These are phyloP conservation scores for Salvelinus namaycush DNA, from an alignment of 2,113 vertebrate genomes.

Conservation along the genomic window DNA sequence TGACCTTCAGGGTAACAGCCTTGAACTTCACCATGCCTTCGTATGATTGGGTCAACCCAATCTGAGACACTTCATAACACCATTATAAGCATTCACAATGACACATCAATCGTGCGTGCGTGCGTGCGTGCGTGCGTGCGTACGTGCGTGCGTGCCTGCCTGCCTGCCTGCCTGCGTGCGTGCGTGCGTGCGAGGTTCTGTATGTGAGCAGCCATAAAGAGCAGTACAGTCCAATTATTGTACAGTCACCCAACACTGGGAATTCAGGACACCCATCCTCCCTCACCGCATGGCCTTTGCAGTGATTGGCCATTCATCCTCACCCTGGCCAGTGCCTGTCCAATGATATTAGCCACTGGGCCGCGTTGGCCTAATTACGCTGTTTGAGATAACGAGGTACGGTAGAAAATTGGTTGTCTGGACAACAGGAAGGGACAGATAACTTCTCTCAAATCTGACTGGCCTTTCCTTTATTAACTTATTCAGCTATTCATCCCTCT, in stretches of 20 bases:
- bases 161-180: no score
- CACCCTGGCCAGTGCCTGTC: conserved; percentile 5
- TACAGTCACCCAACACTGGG: conserved; percentile 26
- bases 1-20: conserved; percentile 35
- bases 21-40: conserved; percentile 37
- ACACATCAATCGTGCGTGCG: conserved; percentile 2
- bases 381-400: conserved; percentile 35
- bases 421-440: conserved; percentile 22
- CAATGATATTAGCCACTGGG: conserved; percentile 36
- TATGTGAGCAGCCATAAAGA: not conserved
- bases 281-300: conserved; percentile 39
- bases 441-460: conserved; percentile 22
- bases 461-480: conserved; percentile 1
- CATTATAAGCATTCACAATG: not conserved
- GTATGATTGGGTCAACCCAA: not conserved
- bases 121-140: not conserved
- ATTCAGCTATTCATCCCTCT: not conserved
- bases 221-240: conserved; percentile 6
- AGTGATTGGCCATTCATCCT: conserved; percentile 32
- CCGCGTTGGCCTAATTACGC: conserved; percentile 21
- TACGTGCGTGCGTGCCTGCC: not conserved
- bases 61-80: not conserved
- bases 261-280: conserved; percentile 16
- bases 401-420: conserved; percentile 32
- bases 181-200: not conserved